These are phyloP conservation scores for Microchrysa polita DNA, from an alignment of 2,888 invertebrate genomes.

Conservation along the genomic window DNA sequence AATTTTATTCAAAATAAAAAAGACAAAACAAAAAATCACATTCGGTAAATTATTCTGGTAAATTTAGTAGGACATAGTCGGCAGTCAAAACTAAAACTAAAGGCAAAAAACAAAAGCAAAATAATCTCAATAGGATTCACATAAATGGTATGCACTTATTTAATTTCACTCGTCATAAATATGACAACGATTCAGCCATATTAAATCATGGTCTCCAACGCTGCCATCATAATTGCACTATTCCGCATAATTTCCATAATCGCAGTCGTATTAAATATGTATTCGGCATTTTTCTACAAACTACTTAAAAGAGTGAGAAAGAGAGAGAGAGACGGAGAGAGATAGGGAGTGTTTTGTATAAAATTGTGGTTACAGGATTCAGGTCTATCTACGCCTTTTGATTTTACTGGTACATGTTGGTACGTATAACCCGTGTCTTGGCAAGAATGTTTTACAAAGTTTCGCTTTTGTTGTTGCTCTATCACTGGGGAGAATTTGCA, in stretches of 20 bases:
- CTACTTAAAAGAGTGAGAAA: not conserved
- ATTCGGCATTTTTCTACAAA: not conserved
- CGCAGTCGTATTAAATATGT: not conserved
- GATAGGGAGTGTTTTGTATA: conserved; percentile 17
- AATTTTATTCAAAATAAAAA: too few species aligned
- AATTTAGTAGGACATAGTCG: not conserved
- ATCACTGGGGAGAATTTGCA: conserved; percentile 6
- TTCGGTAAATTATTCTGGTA: not conserved
- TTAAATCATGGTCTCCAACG: too few species aligned
- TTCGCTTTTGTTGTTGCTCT: not conserved
- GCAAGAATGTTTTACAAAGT: not conserved
- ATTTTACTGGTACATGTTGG: too few species aligned
- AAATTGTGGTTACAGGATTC: conserved; percentile 23
- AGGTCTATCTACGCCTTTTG: too few species aligned
- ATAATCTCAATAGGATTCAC: conserved; percentile 35
- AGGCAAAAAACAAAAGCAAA: not conserved
- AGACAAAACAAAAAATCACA: too few species aligned
- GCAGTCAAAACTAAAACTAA: conserved; percentile 6
- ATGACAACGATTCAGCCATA: not conserved
- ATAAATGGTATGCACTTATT: not conserved
- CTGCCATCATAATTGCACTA: conserved; percentile 33
- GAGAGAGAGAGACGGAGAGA: too few species aligned
- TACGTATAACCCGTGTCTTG: too few species aligned
- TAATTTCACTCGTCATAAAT: conserved; percentile 12
- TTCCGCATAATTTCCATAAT: conserved; percentile 15